Percentiles rank a stretch among this genome's conserved stretches.
Evolutionary conservation across 2,888 invertebrate genomes (phyloP).

Genomic region (Melanotus villosus): DNA sequence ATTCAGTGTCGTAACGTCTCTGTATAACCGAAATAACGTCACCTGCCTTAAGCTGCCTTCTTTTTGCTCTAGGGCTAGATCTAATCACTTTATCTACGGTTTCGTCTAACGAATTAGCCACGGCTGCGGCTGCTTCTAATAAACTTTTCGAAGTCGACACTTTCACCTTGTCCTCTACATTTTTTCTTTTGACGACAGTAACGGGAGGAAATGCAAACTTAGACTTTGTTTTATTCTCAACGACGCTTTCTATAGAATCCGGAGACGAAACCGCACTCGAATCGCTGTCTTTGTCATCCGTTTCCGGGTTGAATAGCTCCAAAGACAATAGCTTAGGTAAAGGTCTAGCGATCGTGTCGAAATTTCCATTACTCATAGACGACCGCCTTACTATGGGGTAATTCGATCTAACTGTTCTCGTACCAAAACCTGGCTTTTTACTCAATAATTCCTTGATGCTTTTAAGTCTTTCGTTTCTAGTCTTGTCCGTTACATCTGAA

Average conservation of each 20-base stretch:
- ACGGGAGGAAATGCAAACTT: conserved; percentile 49
- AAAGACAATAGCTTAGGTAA: conserved; percentile 84
- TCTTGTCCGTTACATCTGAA: conserved; percentile 65
- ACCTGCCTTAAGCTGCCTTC: conserved; percentile 70
- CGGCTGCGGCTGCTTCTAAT: conserved; percentile 77
- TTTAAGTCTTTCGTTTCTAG: conserved; percentile 75
- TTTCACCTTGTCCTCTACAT: conserved; percentile 22
- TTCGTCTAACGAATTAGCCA: conserved; percentile 77
- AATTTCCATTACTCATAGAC: conserved; percentile 71
- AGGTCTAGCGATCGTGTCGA: conserved; percentile 76
- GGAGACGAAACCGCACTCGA: conserved; percentile 91
- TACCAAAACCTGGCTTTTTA: conserved; percentile 78
- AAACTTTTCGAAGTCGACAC: conserved; percentile 67
- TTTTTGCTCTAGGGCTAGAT: conserved; percentile 73
- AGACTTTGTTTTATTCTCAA: conserved; percentile 38
- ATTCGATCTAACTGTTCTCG: conserved; percentile 70
- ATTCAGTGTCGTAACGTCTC: conserved; percentile 54
- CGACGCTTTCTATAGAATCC: conserved; percentile 87
- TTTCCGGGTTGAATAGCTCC: conserved; percentile 91
- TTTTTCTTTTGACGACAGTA: conserved; percentile 19
- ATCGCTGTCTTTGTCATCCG: conserved; percentile 91
- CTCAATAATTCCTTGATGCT: conserved; percentile 81
- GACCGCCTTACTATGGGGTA: conserved; percentile 82
- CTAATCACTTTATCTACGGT: conserved; percentile 79
- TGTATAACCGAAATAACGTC: conserved; percentile 66